phyloP scores from a whole-genome alignment of 2,113 vertebrate genomes.

The Conger conger region DNA sequence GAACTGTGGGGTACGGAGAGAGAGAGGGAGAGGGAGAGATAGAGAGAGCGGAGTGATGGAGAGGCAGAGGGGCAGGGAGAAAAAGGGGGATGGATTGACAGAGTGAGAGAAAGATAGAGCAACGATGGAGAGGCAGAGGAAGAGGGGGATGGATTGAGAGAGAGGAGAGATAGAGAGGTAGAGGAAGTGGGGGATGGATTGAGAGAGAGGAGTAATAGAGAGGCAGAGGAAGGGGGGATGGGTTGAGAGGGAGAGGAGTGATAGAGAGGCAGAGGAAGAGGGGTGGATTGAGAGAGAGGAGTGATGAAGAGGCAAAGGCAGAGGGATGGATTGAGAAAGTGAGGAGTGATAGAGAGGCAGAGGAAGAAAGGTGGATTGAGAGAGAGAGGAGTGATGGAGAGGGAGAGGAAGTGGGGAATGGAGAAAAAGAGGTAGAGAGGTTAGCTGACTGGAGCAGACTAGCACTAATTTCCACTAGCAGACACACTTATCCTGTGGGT shows the following conservation, averaged over 20 bases:
- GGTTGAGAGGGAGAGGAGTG: too few relatives aligned
- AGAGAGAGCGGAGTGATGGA: background rate
- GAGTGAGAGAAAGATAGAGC: too few relatives aligned
- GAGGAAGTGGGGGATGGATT: too few relatives aligned
- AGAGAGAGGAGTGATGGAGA: background rate
- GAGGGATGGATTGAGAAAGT: slow-evolving; percentile 9
- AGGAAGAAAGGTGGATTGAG: background rate
- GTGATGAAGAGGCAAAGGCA: background rate
- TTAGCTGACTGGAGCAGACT: background rate
- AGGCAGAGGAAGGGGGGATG: background rate
- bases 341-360: background rate
- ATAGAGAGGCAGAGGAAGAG: too few relatives aligned
- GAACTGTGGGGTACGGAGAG: slow-evolving; percentile 72
- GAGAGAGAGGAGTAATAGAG: background rate
- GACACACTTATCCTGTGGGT: background rate
- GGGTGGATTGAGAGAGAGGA: too few relatives aligned
- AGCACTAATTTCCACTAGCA: too few relatives aligned
- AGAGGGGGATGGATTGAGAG: too few relatives aligned
- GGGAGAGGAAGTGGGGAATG: too few relatives aligned
- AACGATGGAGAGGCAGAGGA: background rate
- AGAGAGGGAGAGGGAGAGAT: slow-evolving; percentile 11
- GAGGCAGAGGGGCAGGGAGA: background rate
- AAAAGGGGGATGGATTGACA: background rate
- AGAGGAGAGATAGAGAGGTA: background rate
- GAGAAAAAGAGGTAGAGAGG: background rate